phyloP scores from a whole-genome alignment of 1,140 invertebrate genomes.

The Drosophila kanapiae region DNA sequence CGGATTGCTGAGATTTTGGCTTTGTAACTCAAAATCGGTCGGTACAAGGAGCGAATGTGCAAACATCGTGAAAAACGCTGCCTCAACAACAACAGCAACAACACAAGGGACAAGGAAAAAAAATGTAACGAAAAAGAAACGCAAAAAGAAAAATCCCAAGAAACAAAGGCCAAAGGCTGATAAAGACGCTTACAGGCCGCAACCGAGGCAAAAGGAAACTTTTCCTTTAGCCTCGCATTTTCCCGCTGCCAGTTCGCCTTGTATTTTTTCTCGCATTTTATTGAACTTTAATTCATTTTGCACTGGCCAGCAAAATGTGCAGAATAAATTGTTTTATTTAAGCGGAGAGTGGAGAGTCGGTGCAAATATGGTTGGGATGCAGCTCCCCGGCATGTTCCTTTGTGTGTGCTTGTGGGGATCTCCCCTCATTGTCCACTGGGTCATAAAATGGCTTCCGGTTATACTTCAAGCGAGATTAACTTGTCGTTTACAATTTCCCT shows the following conservation, averaged over 20 bases:
- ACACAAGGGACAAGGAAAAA: neutral
- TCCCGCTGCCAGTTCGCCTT: slow-evolving; percentile 12
- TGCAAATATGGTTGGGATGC: slow-evolving; percentile 65
- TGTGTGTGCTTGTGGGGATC: slow-evolving; percentile 3
- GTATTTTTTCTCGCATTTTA: slow-evolving; percentile 45
- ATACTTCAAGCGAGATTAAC: slow-evolving; percentile 85
- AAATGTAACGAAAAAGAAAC: neutral
- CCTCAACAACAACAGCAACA: slow-evolving; percentile 30
- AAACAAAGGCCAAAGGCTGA: slow-evolving; percentile 55
- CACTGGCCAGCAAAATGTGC: slow-evolving; percentile 52
- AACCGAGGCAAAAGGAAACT: slow-evolving; percentile 34
- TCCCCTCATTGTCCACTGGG: slow-evolving; percentile 70
- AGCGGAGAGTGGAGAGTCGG: slow-evolving; percentile 31
- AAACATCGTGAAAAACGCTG: slow-evolving; percentile 78
- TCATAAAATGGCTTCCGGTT: slow-evolving; percentile 85
- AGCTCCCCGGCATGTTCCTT: slow-evolving; percentile 31
- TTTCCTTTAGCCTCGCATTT: slow-evolving; percentile 15
- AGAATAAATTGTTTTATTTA: slow-evolving; percentile 78
- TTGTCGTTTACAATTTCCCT: slow-evolving; percentile 85
- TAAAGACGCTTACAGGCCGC: slow-evolving; percentile 57
- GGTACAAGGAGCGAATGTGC: slow-evolving; percentile 77
- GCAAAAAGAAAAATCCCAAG: slow-evolving; percentile 33
- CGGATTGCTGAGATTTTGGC: slow-evolving; percentile 75
- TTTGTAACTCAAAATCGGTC: slow-evolving; percentile 80
- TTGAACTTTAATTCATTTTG: slow-evolving; percentile 78